phyloP scores from a whole-genome alignment of 2,888 invertebrate genomes.

The Erynnis tages region DNA sequence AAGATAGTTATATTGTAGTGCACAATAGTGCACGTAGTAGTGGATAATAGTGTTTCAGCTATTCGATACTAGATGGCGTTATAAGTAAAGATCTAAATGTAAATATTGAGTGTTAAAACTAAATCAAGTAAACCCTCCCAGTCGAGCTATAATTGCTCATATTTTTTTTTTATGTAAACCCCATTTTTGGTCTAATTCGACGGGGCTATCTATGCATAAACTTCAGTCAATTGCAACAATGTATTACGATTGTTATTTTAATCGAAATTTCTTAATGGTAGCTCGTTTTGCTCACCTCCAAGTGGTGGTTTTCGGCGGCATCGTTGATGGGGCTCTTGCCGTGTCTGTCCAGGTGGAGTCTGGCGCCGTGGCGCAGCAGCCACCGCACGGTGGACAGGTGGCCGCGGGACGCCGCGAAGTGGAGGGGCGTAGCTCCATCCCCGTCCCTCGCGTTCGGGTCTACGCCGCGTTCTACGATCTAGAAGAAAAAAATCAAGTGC shows the following conservation, averaged over 20 bases:
- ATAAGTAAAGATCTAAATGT: background rate
- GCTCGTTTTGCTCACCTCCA: conserved; percentile 88
- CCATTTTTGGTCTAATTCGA: no score
- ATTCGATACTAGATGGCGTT: conserved; percentile 1
- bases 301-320: conserved; percentile 94
- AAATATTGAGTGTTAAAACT: no score
- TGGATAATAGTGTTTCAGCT: background rate
- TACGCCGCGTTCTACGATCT: conserved; percentile 91
- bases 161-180: background rate
- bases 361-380: conserved; percentile 91
- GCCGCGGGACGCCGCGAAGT: conserved; percentile 93
- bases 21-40: background rate
- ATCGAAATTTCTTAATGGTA: no score
- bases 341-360: conserved; percentile 90
- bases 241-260: background rate
- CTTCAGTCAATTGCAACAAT: no score
- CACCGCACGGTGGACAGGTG: conserved; percentile 91
- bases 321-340: conserved; percentile 96
- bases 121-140: no score
- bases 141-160: background rate
- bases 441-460: conserved; percentile 93
- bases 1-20: no score
- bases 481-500: no score
- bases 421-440: conserved; percentile 93
- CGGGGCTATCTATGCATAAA: no score